These are phyloP conservation scores for Lacerta bilineata DNA, from an alignment of 2,797 vertebrate genomes.

Conservation along the genomic window DNA sequence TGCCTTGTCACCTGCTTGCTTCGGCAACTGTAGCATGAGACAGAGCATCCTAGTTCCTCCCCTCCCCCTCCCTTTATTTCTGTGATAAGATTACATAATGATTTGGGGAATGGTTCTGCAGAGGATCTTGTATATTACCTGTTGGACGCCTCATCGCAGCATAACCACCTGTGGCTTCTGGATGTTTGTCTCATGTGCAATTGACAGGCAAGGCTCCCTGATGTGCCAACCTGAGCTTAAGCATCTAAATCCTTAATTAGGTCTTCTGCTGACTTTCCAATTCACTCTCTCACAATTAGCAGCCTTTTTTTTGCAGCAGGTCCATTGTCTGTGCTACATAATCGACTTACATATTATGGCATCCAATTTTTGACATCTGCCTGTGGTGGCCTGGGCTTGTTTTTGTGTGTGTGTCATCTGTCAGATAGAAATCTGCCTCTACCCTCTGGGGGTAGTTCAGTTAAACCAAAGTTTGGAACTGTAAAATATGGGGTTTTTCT, in stretches of 20 bases:
- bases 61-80: background rate
- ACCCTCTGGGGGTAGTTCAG: background rate
- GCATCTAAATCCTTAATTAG: background rate
- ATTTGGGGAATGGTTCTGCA: background rate
- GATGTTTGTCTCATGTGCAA: background rate
- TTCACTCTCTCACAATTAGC: background rate
- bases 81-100: background rate
- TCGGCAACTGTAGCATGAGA: background rate
- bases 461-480: background rate
- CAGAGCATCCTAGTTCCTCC: background rate
- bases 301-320: constrained; percentile 6
- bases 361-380: constrained; percentile 11
- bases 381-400: background rate
- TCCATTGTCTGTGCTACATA: constrained; percentile 12
- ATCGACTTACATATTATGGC: background rate
- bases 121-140: background rate
- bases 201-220: background rate
- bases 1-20: background rate
- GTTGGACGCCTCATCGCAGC: background rate
- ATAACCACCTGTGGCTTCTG: background rate
- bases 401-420: background rate
- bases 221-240: background rate
- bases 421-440: background rate
- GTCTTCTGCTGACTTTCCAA: constrained; percentile 7
- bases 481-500: background rate